Base-by-base conservation (phyloP, 2,113 vertebrate genomes). In the Pedetes capensis region DNA sequence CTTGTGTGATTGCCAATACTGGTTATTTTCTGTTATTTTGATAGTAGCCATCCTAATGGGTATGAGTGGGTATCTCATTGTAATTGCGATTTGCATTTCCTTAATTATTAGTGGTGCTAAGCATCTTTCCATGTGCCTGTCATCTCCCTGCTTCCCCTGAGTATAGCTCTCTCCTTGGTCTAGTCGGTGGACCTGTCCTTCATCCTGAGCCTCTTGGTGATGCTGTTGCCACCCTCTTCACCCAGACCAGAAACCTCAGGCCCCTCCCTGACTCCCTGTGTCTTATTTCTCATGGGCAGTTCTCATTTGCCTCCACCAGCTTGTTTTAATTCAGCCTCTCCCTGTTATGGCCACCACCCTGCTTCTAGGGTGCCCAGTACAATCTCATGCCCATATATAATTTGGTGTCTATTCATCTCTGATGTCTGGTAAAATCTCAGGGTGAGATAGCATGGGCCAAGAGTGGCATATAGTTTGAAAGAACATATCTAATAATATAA, bases 391-490 rank as follows among this genome's bases (percentile, higher is more conserved):
- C 44, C 57, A 14, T 18, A 0, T 13, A 12, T 17, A 44, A 53
- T 84, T 72, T 69, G 61, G 51, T 42, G 18, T 57, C 87, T 63
- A 87, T 66, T 87, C 85, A 83, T 94, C 88, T 82, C 39, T 72
- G n/a, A 25, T 66, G 55, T 42, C 17, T 89, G 61, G 27, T 63
- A 37, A 72, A 78, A 87, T 63, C 85, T 83, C 34, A 9, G 37
- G 86, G 42, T 84, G 27, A 37, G 25, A 49, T 87, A 32, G 47
- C n/a, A 18, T 42, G 49, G 42, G 47, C 32, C 44, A 71, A 82
- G 74, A 47, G 44, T 66, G 47, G 29, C 27, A 16, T 61, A 27
- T 22, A n/a, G 51, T 92, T 83, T 39, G 49, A 76, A 49, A 39
- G 6, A 82, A 32, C 6, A 16, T 49, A 44, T 42, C 89, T 83